phyloP scores from a whole-genome alignment of 2,113 vertebrate genomes.

The Tupaia tana region DNA sequence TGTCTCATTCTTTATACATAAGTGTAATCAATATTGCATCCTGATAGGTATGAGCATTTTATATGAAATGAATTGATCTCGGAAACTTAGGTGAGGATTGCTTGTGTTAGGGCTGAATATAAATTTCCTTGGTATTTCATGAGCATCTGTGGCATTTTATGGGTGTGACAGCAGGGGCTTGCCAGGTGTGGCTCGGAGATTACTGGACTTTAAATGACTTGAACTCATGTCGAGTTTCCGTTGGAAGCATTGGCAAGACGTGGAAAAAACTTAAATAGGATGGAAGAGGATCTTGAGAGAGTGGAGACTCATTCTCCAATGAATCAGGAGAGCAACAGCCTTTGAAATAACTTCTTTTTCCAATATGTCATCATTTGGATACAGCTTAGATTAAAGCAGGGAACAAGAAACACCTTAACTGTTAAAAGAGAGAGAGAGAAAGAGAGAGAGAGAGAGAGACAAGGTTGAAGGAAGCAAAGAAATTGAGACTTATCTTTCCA shows the following conservation, averaged over 20 bases:
- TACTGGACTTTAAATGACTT: neutral
- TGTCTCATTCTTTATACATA: neutral
- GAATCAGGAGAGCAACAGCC: neutral
- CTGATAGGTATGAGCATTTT: neutral
- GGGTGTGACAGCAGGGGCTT: neutral
- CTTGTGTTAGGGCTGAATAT: neutral
- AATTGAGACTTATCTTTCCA: slow-evolving; percentile 60
- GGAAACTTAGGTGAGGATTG: neutral
- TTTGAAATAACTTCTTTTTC: slow-evolving; percentile 10
- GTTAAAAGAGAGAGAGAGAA: neutral
- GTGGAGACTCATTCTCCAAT: fast-evolving
- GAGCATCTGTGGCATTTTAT: neutral
- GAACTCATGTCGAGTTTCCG: neutral
- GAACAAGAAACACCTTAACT: slow-evolving; percentile 37
- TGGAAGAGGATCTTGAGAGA: neutral
- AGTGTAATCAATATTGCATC: no score
- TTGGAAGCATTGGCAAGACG: neutral
- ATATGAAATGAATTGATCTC: neutral
- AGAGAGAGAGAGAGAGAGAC: neutral
- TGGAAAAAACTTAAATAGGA: neutral
- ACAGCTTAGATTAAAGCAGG: slow-evolving; percentile 45
- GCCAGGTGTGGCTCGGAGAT: neutral
- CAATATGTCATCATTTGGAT: slow-evolving; percentile 28
- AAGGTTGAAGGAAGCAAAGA: slow-evolving; percentile 27
- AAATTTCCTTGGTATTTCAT: slow-evolving; percentile 4